Conservation (phyloP, 2,888 invertebrate genomes). For the Heliconius ismenius region DNA sequence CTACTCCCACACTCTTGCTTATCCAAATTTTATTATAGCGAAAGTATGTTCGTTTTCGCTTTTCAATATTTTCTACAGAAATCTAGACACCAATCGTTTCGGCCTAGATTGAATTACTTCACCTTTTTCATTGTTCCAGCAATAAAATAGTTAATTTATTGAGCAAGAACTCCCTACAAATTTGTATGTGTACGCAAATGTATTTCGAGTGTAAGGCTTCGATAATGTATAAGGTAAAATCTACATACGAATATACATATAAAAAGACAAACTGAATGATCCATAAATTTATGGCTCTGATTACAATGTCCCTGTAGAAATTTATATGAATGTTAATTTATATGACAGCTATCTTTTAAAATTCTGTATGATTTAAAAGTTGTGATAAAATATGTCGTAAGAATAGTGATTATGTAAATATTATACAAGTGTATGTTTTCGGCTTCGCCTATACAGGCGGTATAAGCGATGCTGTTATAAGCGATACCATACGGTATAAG, state of each 20-base stretch:
- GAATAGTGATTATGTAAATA: no score
- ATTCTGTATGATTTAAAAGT: not conserved
- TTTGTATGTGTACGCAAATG: not conserved
- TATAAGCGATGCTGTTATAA: no score
- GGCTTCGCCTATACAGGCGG: no score
- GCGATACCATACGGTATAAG: no score
- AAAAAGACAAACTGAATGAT: slow-evolving; percentile 11
- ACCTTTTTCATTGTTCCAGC: slow-evolving; percentile 13
- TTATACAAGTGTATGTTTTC: no score
- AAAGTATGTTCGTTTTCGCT: not conserved
- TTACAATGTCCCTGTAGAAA: not conserved
- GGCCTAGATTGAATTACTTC: slow-evolving; percentile 8
- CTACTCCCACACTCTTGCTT: not conserved
- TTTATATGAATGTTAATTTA: not conserved
- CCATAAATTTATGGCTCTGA: not conserved
- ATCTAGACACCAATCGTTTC: not conserved
- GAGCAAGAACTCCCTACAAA: not conserved
- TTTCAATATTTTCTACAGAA: not conserved
- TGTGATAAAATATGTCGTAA: no score
- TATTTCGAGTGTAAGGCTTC: not conserved
- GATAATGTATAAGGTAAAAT: not conserved
- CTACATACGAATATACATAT: not conserved
- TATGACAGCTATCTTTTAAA: not conserved
- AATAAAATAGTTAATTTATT: slow-evolving; percentile 8
- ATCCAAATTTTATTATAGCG: not conserved